A percentile compares a stretch with the other conserved stretches of the same genome.
Conservation (phyloP, 2,797 vertebrate genomes). For the Pseudochirops cupreus region DNA sequence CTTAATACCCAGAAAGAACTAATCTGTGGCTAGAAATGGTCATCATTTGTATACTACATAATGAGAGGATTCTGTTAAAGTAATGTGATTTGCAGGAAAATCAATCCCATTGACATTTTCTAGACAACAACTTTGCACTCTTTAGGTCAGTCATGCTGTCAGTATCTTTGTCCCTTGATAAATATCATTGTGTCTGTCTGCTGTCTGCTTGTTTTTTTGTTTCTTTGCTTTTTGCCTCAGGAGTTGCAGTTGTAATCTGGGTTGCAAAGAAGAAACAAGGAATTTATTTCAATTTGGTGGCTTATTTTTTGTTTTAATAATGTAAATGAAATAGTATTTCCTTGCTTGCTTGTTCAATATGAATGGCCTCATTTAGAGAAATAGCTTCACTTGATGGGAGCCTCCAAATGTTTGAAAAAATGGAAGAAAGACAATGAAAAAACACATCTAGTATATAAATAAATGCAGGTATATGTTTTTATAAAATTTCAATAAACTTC, state of each 20-base stretch:
- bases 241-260: rapidly evolving
- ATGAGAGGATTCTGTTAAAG: not conserved
- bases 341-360: not conserved
- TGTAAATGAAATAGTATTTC: not conserved
- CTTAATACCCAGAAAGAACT: not conserved
- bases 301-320: not conserved
- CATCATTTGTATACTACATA: not conserved
- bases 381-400: not conserved
- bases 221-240: not conserved
- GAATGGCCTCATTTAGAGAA: not conserved
- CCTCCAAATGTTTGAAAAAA: not conserved
- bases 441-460: not conserved
- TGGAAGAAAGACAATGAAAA: not conserved
- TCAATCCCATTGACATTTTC: not conserved
- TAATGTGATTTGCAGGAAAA: not conserved
- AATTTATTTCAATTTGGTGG: not conserved
- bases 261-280: not conserved
- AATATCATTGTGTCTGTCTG: rapidly evolving
- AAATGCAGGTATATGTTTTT: not conserved
- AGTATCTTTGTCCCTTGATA: not conserved
- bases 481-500: not conserved
- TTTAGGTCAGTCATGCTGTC: not conserved
- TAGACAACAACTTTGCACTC: not conserved
- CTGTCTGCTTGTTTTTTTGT: not conserved
- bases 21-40: rapidly evolving